These are phyloP conservation scores for Dufourea novaeangliae DNA, from an alignment of 1,140 invertebrate species.

Conservation along the genomic window DNA sequence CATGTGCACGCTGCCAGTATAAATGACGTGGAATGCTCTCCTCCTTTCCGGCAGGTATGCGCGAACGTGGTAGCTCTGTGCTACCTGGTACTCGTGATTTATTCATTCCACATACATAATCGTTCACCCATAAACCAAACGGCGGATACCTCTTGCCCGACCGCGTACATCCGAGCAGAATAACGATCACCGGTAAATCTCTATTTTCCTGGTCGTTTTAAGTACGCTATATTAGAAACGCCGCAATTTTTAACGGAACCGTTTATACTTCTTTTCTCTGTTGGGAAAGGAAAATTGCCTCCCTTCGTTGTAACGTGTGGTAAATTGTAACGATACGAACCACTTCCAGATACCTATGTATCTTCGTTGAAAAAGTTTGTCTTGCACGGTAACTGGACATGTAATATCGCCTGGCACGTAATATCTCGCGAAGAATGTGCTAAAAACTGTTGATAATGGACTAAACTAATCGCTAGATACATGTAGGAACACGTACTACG, in stretches of 20 bases:
- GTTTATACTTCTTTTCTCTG: background rate
- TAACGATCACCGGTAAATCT: constrained; percentile 56
- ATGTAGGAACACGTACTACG: no score
- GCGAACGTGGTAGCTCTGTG: constrained; percentile 59
- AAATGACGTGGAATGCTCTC: constrained; percentile 54
- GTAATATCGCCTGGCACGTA: no score
- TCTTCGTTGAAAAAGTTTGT: constrained; percentile 1
- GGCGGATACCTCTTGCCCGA: constrained; percentile 59
- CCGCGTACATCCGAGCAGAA: constrained; percentile 48
- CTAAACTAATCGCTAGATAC: no score
- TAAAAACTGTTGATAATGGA: no score
- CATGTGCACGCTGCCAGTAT: constrained; percentile 37
- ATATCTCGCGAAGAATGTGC: no score
- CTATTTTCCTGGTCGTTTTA: constrained; percentile 47
- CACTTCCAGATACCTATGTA: background rate
- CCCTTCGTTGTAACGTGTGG: background rate
- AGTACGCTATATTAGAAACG: constrained; percentile 18
- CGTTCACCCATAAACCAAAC: constrained; percentile 76
- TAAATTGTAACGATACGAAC: no score
- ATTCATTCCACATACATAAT: constrained; percentile 74
- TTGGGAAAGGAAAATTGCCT: background rate
- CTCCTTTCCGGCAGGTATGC: constrained; percentile 48
- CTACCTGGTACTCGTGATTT: constrained; percentile 75
- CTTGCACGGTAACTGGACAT: no score
- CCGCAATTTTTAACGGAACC: background rate